Conservation (phyloP, 2,113 vertebrate species). For the Larimichthys crocea region DNA sequence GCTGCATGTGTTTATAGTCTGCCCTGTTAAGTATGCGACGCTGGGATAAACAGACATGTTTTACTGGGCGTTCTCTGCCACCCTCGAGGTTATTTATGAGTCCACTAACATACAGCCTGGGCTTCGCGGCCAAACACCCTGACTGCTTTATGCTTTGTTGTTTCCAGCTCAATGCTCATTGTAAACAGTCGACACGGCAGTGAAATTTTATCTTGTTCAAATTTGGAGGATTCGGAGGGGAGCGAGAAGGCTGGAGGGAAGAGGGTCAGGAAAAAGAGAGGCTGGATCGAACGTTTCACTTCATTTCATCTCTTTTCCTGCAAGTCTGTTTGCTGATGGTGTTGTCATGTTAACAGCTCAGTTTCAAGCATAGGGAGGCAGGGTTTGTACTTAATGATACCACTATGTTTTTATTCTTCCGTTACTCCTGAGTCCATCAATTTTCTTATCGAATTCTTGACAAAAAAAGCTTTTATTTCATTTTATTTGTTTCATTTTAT, state of each 20-base stretch:
- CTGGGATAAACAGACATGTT: slow-evolving; percentile 50
- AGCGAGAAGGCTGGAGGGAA: neutral
- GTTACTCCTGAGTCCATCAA: neutral
- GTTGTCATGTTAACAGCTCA: neutral
- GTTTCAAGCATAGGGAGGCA: neutral
- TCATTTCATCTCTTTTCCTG: neutral
- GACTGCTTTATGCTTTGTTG: slow-evolving; percentile 53
- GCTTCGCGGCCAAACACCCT: slow-evolving; percentile 48
- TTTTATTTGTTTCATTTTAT: neutral
- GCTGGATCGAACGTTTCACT: neutral
- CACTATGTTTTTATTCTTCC: too few relatives aligned
- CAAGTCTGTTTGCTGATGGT: neutral
- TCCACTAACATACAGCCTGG: slow-evolving; percentile 12
- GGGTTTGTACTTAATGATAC: too few relatives aligned
- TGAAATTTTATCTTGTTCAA: slow-evolving; percentile 28
- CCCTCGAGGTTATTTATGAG: slow-evolving; percentile 53
- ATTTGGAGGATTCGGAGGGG: slow-evolving; percentile 13
- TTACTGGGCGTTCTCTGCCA: slow-evolving; percentile 43
- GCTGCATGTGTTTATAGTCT: slow-evolving; percentile 29
- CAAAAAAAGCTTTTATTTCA: neutral
- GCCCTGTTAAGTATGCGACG: slow-evolving; percentile 27
- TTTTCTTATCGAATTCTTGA: neutral
- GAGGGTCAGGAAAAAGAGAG: neutral
- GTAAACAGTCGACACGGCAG: slow-evolving; percentile 41
- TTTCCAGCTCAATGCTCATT: slow-evolving; percentile 8